Conservation (phyloP, 2,888 invertebrate genomes). For the Watsonalla cultraria region DNA sequence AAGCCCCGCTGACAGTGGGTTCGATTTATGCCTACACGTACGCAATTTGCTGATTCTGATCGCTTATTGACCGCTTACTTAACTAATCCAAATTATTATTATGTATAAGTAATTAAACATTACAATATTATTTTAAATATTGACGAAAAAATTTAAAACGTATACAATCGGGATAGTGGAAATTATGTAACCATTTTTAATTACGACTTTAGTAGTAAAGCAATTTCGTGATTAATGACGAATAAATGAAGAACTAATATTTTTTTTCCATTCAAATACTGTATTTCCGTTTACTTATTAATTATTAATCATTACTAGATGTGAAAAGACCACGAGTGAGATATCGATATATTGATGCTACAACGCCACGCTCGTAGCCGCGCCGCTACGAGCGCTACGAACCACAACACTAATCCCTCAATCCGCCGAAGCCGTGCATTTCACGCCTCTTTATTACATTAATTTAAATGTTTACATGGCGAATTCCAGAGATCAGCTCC, state of each 20-base stretch:
- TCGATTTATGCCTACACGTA: slow-evolving; percentile 61
- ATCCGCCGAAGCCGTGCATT: slow-evolving; percentile 61
- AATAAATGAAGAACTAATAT: no score
- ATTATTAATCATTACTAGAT: no score
- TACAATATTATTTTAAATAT: no score
- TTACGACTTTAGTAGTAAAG: no score
- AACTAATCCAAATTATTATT: neutral
- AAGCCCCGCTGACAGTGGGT: slow-evolving; percentile 55
- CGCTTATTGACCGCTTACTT: slow-evolving; percentile 54
- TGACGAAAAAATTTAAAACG: no score
- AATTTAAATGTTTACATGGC: slow-evolving; percentile 74
- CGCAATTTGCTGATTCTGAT: slow-evolving; percentile 66
- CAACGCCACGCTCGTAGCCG: slow-evolving; percentile 15
- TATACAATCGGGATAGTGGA: no score
- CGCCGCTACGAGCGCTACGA: slow-evolving; percentile 19
- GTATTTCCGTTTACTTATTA: no score
- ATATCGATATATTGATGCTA: slow-evolving; percentile 10
- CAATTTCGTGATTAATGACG: no score
- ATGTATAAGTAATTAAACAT: neutral
- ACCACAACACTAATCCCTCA: slow-evolving; percentile 46
- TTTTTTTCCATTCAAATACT: no score
- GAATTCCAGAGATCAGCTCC: slow-evolving; percentile 47
- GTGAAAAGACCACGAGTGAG: neutral
- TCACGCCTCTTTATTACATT: slow-evolving; percentile 76
- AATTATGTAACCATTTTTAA: no score